A percentile compares a stretch with the other conserved stretches of the same genome.
phyloP scores from a whole-genome alignment of 2,888 invertebrate genomes.

The Ametastegia equiseti region DNA sequence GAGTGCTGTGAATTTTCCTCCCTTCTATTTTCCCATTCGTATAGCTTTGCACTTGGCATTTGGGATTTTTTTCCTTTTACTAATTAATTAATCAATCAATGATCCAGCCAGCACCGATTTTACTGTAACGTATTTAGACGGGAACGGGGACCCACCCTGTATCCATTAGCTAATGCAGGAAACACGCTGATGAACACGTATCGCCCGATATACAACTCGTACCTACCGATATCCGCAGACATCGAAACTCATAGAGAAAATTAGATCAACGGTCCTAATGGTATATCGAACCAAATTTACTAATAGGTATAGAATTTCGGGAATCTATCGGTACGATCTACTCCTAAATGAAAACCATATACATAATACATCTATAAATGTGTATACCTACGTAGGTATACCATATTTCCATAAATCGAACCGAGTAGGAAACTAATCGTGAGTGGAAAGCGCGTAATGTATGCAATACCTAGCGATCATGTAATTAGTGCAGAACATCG shows the following conservation, averaged over 20 bases:
- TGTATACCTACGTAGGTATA: not conserved
- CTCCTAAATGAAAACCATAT: not conserved
- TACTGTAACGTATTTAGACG: not conserved
- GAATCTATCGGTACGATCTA: not conserved
- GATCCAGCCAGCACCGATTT: not conserved
- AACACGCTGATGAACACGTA: constrained; percentile 23
- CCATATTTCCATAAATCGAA: not conserved
- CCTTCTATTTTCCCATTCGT: not conserved
- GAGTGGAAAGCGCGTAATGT: not conserved
- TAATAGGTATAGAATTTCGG: not conserved
- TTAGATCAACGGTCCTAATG: constrained; percentile 20
- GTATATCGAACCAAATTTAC: not conserved
- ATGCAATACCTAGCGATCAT: not conserved
- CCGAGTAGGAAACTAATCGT: not conserved
- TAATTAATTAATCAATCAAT: not conserved
- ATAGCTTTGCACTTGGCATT: too few relatives aligned
- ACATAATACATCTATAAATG: too few relatives aligned
- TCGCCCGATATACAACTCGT: not conserved
- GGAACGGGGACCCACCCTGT: not conserved
- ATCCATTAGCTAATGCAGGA: constrained; percentile 43
- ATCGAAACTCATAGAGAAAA: constrained; percentile 33
- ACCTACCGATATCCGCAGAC: not conserved
- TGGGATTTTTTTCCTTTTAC: not conserved
- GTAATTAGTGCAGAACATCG: too few relatives aligned
- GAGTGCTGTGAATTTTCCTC: not conserved